A percentile compares a stretch with the other conserved stretches of the same genome.
Conservation (phyloP, 92 coral and sea anemone species). For the Zoanthus sociatus region DNA sequence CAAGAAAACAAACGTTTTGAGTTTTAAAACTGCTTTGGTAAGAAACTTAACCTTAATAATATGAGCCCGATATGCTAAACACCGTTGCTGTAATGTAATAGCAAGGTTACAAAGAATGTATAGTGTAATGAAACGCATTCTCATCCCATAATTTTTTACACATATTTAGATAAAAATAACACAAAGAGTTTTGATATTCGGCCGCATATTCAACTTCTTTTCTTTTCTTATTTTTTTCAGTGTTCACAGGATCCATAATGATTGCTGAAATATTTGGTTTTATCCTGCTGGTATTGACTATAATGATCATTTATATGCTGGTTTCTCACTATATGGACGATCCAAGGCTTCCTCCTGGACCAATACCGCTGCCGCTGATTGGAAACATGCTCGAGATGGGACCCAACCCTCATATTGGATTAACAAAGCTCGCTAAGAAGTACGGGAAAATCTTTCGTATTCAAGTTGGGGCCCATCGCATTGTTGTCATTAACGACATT, state of each 20-base stretch:
- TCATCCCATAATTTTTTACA: no score
- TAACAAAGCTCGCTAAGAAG: conserved; percentile 78
- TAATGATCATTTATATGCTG: conserved; percentile 58
- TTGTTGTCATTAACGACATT: conserved; percentile 90
- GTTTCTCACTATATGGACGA: conserved; percentile 65
- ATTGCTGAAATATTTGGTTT: conserved; percentile 68
- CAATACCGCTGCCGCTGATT: conserved; percentile 90
- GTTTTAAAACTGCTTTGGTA: no score
- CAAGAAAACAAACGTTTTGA: no score
- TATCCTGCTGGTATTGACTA: conserved; percentile 53
- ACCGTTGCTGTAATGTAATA: no score
- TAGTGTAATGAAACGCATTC: no score
- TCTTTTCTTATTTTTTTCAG: background rate
- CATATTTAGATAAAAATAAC: no score
- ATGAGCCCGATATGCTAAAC: no score
- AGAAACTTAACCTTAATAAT: no score
- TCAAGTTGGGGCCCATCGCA: conserved; percentile 90
- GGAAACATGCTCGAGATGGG: conserved; percentile 99
- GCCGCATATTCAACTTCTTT: no score
- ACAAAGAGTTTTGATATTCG: no score
- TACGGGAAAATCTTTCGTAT: conserved; percentile 92
- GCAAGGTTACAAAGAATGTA: no score
- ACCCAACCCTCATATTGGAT: conserved; percentile 81
- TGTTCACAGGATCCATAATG: conserved; percentile 49
- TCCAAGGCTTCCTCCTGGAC: conserved; percentile 94